phyloP scores from a whole-genome alignment of 2,888 invertebrate genomes.

The Dioctria rufipes region DNA sequence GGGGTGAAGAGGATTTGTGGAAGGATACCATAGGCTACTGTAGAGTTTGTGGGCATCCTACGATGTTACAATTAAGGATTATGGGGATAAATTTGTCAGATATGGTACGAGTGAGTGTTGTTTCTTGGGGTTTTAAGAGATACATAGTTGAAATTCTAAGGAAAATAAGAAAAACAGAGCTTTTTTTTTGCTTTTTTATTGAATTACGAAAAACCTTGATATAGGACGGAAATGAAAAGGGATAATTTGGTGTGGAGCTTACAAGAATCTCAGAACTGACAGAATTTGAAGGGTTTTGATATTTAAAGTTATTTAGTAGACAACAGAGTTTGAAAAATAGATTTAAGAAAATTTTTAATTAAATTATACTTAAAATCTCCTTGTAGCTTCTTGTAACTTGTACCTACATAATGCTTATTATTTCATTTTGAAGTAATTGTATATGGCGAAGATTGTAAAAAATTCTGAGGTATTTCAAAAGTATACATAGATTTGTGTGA shows the following conservation, averaged over 20 bases:
- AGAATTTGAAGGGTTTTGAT: not conserved
- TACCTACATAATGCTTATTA: too few species aligned
- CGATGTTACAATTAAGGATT: conserved; percentile 8
- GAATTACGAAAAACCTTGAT: conserved; percentile 5
- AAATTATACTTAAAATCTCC: too few species aligned
- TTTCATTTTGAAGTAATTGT: too few species aligned
- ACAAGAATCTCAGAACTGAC: not conserved
- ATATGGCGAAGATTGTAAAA: too few species aligned
- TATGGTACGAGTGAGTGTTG: conserved; percentile 5
- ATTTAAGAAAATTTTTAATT: too few species aligned
- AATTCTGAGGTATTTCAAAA: too few species aligned
- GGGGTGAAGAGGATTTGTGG: not conserved
- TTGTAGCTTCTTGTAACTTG: too few species aligned
- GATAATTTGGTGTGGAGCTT: conserved; percentile 7
- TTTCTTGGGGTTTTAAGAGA: not conserved
- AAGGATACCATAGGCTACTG: not conserved
- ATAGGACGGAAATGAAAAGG: conserved; percentile 4
- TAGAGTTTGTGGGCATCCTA: not conserved
- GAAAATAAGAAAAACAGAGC: not conserved
- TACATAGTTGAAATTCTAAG: not conserved
- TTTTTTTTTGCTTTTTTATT: not conserved
- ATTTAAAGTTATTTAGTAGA: not conserved
- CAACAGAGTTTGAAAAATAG: too few species aligned
- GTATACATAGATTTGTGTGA: too few species aligned
- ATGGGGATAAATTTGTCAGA: conserved; percentile 7